Evolutionary conservation across 2,888 invertebrate genomes (phyloP), one percentile per base, ranked within the genome.

Genomic region (Cheilosia soror): DNA sequence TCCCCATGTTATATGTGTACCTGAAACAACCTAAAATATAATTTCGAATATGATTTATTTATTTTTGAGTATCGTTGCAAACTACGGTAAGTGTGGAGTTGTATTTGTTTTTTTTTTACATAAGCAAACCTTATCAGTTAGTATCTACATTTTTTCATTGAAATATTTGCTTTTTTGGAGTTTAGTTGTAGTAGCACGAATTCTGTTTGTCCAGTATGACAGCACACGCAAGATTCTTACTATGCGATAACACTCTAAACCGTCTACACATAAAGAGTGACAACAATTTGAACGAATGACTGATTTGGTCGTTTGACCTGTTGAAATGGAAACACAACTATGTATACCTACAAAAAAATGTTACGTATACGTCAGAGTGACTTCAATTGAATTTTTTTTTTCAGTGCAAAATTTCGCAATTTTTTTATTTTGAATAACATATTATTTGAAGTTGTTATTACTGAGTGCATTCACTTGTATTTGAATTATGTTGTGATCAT

Each of bases 1-100:
- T 60, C 60, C 57, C 80, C 27, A 47, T 31, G 33, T 66, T 51
- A 71, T 51, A 71, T 80, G 42, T 58, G 82, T 87, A 79, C 78
- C 82, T 82, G 87, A 62, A 58, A 47, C 31, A 60, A 47, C 33
- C 25, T 63, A 51, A 58, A 66, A 62, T 69, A 77, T 73, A 72
- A 51, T 69, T 66, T 60, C 6, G 9, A 88, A 75, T 86, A 92
- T 92, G 92, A 90, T 92, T 90, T 92, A 92, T 88, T 88, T 92
- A 87, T 92, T 90, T 87, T 89, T 92, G 78, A 91, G 91, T 88
- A 91, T 91, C 71, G 89, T 89, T 75, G 91, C 90, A 87, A 91
- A 90, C 88, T 92, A 92, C 88, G 92, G 92, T 92, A 89, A 92
- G 92, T 91, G 85, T 5, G 27, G 44, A 13, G 47, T 20, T 29